These are phyloP conservation scores for Caenorhabditis sp. DNA, from an alignment of 2,888 invertebrate species.

Conservation along the genomic window DNA sequence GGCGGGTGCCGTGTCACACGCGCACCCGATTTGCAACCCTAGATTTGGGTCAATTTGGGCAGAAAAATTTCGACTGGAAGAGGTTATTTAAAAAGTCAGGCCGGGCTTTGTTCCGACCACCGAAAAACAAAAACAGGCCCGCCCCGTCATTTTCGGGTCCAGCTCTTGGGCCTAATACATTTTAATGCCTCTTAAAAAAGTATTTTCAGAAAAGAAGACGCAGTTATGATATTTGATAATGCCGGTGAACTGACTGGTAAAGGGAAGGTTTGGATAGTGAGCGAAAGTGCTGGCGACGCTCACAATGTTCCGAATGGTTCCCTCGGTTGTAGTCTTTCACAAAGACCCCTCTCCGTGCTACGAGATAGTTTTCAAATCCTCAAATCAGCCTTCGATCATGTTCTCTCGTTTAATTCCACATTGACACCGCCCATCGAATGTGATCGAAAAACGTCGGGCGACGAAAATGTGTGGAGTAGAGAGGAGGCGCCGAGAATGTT, in stretches of 20 bases:
- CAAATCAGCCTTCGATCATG: conserved; percentile 28
- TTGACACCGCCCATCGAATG: conserved; percentile 44
- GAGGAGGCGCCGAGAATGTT: conserved; percentile 29
- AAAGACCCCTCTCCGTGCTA: conserved; percentile 52
- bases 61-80: too few relatives aligned
- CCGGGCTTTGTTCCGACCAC: too few relatives aligned
- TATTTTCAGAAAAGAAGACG: conserved; percentile 55
- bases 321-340: conserved; percentile 52
- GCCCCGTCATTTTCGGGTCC: too few relatives aligned
- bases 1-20: too few relatives aligned
- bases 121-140: too few relatives aligned
- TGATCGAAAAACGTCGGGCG: conserved; percentile 24
- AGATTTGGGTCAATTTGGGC: too few relatives aligned
- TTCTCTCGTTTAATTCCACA: conserved; percentile 9
- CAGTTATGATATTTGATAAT: conserved; percentile 55
- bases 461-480: conserved; percentile 36
- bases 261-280: conserved; percentile 66
- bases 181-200: too few relatives aligned
- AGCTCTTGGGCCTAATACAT: too few relatives aligned
- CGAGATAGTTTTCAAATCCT: conserved; percentile 58
- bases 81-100: too few relatives aligned
- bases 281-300: conserved; percentile 61
- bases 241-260: conserved; percentile 38
- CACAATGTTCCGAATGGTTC: conserved; percentile 60
- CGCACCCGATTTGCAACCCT: too few relatives aligned